phyloP scores from a whole-genome alignment of 2,113 vertebrate genomes.

The Hippocampus abdominalis region DNA sequence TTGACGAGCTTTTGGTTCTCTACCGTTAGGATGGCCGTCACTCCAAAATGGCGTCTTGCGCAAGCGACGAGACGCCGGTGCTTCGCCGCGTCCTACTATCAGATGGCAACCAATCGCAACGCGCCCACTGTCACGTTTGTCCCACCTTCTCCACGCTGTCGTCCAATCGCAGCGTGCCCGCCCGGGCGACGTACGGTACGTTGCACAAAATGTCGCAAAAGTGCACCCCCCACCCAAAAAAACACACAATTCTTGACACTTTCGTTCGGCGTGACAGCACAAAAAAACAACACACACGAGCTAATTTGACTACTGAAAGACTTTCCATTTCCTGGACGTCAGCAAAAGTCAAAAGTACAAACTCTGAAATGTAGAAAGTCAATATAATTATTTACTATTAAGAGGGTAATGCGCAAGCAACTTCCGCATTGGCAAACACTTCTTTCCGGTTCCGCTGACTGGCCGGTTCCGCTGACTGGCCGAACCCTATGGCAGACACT shows the following conservation, averaged over 20 bases:
- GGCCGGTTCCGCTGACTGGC: too few species aligned
- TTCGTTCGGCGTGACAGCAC: slow-evolving; percentile 1
- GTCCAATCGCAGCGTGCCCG: slow-evolving; percentile 36
- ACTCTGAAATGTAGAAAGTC: too few species aligned
- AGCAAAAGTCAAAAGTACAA: too few species aligned
- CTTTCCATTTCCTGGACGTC: too few species aligned
- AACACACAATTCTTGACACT: slow-evolving; percentile 33
- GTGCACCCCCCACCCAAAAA: slow-evolving; percentile 11
- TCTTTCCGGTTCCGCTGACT: too few species aligned
- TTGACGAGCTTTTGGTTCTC: slow-evolving; percentile 66
- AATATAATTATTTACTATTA: too few species aligned
- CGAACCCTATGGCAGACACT: too few species aligned
- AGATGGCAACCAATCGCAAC: slow-evolving; percentile 49
- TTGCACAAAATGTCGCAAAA: slow-evolving; percentile 68
- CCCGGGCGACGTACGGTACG: slow-evolving; percentile 2
- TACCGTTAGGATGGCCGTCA: slow-evolving; percentile 52
- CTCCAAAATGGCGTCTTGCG: slow-evolving; percentile 77
- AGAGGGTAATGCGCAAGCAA: too few species aligned
- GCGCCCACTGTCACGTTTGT: neutral
- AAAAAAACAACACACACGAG: neutral
- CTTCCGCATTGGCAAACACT: too few species aligned
- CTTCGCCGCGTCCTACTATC: slow-evolving; percentile 48
- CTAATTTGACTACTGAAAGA: neutral
- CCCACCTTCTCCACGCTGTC: neutral
- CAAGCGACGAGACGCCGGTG: slow-evolving; percentile 69